phyloP scores from a whole-genome alignment of 53 echinoderm and acorn worm genomes.

The Echinarachnius parma region DNA sequence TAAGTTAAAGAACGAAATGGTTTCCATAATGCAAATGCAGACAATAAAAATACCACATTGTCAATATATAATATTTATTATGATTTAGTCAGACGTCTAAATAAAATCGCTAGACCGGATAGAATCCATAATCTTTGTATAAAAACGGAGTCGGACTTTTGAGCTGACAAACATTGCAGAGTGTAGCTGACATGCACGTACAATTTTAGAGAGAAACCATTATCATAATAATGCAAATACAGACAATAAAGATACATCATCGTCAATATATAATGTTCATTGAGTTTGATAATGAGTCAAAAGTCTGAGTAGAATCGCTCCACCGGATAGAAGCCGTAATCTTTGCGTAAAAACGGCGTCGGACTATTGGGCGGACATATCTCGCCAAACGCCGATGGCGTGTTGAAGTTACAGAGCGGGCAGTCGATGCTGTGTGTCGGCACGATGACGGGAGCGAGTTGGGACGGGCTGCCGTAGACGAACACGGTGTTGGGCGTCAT shows the following conservation, averaged over 20 bases:
- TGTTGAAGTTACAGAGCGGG: conserved; percentile 70
- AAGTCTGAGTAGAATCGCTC: conserved; percentile 54
- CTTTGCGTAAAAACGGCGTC: conserved; percentile 63
- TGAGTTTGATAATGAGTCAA: neutral
- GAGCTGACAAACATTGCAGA: too few relatives aligned
- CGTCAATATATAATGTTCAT: too few relatives aligned
- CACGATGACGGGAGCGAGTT: conserved; percentile 70
- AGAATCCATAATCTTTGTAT: neutral
- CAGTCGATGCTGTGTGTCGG: conserved; percentile 85
- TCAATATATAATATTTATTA: too few relatives aligned
- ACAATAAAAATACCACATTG: too few relatives aligned
- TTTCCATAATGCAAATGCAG: too few relatives aligned
- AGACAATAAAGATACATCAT: too few relatives aligned
- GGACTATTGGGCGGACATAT: conserved; percentile 88
- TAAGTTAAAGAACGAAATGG: too few relatives aligned
- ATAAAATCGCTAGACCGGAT: too few relatives aligned
- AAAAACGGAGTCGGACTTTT: neutral
- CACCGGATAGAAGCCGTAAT: conserved; percentile 84
- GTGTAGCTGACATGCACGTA: too few relatives aligned
- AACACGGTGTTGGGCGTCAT: conserved; percentile 65
- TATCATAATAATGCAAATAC: too few relatives aligned
- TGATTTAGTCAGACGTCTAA: too few relatives aligned
- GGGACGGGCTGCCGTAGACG: conserved; percentile 83
- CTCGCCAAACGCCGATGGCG: conserved; percentile 55
- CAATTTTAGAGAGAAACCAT: too few relatives aligned